Evolutionary conservation across 2,113 vertebrate species (phyloP), one percentile per base, ranked within the genome.

Genomic region (Platysteira castanea): DNA sequence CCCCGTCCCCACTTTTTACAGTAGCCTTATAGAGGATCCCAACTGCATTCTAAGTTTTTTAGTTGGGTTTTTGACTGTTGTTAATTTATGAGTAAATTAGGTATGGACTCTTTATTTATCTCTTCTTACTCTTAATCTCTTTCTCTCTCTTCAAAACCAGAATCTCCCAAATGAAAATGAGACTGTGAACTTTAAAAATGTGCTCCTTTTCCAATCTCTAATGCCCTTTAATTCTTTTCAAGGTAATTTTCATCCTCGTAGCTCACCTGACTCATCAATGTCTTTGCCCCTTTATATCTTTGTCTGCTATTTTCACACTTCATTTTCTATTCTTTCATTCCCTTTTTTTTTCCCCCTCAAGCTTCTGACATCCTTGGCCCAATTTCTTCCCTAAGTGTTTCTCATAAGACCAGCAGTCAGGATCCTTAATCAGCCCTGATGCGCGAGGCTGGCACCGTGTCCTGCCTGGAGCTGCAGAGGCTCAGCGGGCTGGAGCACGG

Each of bases 311-410:
- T 91, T 91, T 82, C 52, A 54, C 60, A 61, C 73, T 89, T 94
- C 31, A 70, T 87, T 94, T 93, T 91, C 89, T 91, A 24, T 63
- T 89, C 91, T 50, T 92, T 49, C 41, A 47, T 90, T 90, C 21
- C 7, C 16, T 14, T 31, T 69, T 47, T 47, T 54, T 7, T 3
- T 2, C 6, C 1, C 49, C 46, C 61, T 86, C 35, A 31, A 86
- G 67, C 54, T 78, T 88, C 64, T 94, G 91, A 74, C 56, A 50
- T 42, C 46, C 67, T 74, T 92, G 74, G n/a, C 42, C 59, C 50
- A 84, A 46, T 84, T 87, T 35, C 68, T 91, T 77, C 46, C 64
- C 53, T 65, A 65, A 65, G 37, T 41, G 8, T 65, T 91, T 53
- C 73, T 76, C 49, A 3, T 27, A 71, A 76, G 89, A 23, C 13